A percentile compares a stretch with the other conserved stretches of the same genome.
These are phyloP conservation scores for Poeciliopsis gracilis DNA, from an alignment of 2,797 vertebrate species.

Conservation along the genomic window DNA sequence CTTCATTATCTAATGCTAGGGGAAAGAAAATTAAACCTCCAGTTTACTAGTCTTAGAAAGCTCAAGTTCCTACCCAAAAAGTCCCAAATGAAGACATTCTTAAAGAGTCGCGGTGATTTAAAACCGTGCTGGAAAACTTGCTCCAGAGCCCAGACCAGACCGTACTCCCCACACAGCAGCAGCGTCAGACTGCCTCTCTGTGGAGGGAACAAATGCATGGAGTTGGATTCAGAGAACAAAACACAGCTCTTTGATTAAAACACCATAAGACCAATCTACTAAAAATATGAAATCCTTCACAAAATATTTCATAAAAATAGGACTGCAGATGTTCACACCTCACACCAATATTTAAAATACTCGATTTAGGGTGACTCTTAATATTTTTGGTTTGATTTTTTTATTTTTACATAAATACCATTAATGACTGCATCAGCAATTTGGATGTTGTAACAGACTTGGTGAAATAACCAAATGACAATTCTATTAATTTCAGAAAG, in stretches of 20 bases:
- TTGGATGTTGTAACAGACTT: not conserved
- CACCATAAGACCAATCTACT: not conserved
- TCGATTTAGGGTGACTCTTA: not conserved
- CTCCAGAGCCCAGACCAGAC: constrained; percentile 95
- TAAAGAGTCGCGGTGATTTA: constrained; percentile 97
- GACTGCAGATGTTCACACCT: not conserved
- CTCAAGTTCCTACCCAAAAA: constrained; percentile 87
- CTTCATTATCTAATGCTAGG: not conserved
- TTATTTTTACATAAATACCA: not conserved
- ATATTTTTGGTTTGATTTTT: not conserved
- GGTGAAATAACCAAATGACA: not conserved
- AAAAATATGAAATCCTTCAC: not conserved
- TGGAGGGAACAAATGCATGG: constrained; percentile 38
- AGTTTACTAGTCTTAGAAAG: not conserved
- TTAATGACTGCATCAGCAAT: not conserved
- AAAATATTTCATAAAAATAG: not conserved
- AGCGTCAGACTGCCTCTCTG: constrained; percentile 97
- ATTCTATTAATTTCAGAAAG: not conserved
- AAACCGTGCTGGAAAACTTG: constrained; percentile 99
- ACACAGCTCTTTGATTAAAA: not conserved
- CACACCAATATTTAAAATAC: not conserved
- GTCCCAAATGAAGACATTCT: constrained; percentile 99
- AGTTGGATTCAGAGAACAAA: constrained; percentile 5
- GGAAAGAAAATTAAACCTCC: not conserved
- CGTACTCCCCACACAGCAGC: constrained; percentile 95